These are phyloP conservation scores for Odontamblyopus lacepedii DNA, from an alignment of 2,797 vertebrate species.

Conservation along the genomic window DNA sequence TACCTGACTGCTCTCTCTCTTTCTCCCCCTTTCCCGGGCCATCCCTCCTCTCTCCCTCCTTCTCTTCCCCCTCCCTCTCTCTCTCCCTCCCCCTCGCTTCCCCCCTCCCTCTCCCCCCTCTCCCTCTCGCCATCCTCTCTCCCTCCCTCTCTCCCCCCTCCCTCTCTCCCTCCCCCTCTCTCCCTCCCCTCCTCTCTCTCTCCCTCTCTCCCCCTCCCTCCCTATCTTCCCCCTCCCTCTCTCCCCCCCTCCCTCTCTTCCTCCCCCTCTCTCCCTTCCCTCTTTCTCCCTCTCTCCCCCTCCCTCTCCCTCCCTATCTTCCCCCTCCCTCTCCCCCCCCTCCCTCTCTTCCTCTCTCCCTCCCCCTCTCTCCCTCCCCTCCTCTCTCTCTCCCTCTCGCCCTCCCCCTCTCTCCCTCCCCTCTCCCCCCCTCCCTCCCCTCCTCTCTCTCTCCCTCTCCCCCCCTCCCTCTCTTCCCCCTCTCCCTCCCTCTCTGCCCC, in stretches of 20 bases:
- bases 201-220: neutral
- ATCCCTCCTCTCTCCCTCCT: too few species aligned
- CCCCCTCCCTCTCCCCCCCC: neutral
- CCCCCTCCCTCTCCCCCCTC: too few species aligned
- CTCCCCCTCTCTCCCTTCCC: neutral
- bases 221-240: neutral
- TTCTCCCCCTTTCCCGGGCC: too few species aligned
- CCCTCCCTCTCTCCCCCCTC: too few species aligned
- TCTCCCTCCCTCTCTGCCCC: too few species aligned
- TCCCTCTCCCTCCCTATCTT: too few species aligned
- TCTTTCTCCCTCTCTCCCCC: neutral
- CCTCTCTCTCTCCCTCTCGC: neutral
- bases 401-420: neutral
- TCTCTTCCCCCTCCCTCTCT: too few species aligned
- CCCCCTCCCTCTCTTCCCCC: neutral
- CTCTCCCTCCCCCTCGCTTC: too few species aligned
- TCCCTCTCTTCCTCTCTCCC: too few species aligned
- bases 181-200: neutral
- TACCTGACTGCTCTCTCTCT: too few species aligned
- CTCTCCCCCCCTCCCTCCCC: neutral
- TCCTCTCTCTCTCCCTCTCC: neutral
- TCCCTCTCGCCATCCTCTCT: too few species aligned
- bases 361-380: neutral
- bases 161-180: neutral
- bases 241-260: neutral